Percentiles rank a stretch among this genome's conserved stretches.
Evolutionary conservation across 2,113 vertebrate species (phyloP).

Genomic region (Nansenia antarctica): DNA sequence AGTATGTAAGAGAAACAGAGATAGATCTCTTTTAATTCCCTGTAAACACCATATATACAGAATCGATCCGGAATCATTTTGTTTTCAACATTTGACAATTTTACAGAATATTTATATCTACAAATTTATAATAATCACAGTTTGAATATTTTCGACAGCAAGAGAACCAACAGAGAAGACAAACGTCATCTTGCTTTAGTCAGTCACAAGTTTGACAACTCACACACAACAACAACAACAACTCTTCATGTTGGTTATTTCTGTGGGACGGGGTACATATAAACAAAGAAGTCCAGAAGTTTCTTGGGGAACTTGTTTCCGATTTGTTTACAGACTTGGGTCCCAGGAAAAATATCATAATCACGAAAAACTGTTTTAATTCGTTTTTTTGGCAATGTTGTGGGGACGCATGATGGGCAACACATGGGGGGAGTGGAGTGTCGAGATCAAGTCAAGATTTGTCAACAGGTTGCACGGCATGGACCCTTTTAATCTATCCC

Average conservation of each 20-base stretch:
- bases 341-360: neutral
- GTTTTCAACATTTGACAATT: conserved; percentile 66
- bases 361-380: neutral
- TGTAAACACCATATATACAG: conserved; percentile 66
- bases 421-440: neutral
- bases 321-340: too few species aligned
- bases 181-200: neutral
- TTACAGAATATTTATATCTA: conserved; percentile 75
- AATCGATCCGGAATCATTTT: conserved; percentile 49
- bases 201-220: neutral
- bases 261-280: neutral
- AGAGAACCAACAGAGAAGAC: conserved; percentile 6
- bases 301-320: neutral
- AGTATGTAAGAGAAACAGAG: conserved; percentile 7
- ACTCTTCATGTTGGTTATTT: conserved; percentile 36
- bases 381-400: neutral
- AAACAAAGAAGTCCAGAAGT: neutral
- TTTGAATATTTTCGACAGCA: conserved; percentile 57
- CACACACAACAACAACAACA: conserved; percentile 7
- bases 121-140: conserved; percentile 76
- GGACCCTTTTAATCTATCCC: too few species aligned
- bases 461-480: too few species aligned
- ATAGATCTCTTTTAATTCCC: conserved; percentile 63
- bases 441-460: too few species aligned
- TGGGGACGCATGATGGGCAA: neutral